phyloP scores from a whole-genome alignment of 2,113 vertebrate species.

The Glaucidium brasilianum region DNA sequence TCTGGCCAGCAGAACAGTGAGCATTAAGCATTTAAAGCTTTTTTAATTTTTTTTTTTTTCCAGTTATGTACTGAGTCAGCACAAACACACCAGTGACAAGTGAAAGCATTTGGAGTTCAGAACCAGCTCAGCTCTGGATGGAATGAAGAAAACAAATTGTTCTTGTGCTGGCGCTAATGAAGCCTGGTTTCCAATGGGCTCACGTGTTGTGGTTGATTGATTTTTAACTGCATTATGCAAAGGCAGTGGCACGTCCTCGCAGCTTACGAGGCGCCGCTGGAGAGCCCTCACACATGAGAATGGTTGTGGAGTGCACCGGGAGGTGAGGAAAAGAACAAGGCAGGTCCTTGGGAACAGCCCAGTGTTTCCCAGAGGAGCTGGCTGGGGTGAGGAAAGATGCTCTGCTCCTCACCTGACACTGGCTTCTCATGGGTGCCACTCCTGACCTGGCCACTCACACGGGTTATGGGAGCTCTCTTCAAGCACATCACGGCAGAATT shows the following conservation, averaged over 20 bases:
- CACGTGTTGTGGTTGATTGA: neutral
- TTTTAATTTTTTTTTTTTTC: neutral
- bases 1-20: neutral
- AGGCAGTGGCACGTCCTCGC: neutral
- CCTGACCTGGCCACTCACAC: neutral
- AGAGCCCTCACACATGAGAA: neutral
- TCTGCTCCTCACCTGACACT: neutral
- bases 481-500: accelerated
- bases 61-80: conserved; percentile 26
- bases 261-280: accelerated
- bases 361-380: neutral
- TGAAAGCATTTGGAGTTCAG: neutral
- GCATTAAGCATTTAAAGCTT: neutral
- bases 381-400: neutral
- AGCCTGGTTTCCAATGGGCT: neutral
- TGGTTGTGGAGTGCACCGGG: neutral
- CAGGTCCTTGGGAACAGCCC: neutral
- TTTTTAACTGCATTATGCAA: conserved; percentile 2
- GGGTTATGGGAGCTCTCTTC: neutral
- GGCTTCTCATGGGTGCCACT: neutral
- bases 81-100: neutral
- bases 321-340: neutral
- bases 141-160: conserved; percentile 35
- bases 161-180: neutral
- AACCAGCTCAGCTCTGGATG: neutral